A percentile compares a stretch with the other conserved stretches of the same genome.
Evolutionary conservation across 2,113 vertebrate genomes (phyloP).

Genomic region (Podarcis muralis): DNA sequence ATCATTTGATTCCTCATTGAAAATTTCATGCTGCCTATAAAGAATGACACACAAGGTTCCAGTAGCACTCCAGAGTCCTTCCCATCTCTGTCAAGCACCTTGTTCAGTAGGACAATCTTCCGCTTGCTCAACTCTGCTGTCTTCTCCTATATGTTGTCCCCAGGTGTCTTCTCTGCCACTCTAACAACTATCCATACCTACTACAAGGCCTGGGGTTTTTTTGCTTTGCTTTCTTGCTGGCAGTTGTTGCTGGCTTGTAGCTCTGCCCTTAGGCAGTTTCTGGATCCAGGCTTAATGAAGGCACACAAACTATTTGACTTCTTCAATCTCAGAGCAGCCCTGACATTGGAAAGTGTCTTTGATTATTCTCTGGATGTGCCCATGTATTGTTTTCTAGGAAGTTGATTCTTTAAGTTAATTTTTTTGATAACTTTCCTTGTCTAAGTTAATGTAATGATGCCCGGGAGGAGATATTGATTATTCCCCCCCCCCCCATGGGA

Average conservation of each 20-base stretch:
- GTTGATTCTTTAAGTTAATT: slow-evolving; percentile 7
- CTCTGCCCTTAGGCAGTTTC: slow-evolving; percentile 48
- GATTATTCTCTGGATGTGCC: background rate
- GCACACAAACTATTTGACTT: slow-evolving; percentile 1
- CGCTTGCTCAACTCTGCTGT: background rate
- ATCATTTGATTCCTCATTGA: background rate
- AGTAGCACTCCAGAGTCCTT: background rate
- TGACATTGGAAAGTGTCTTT: slow-evolving; percentile 14
- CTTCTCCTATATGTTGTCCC: background rate
- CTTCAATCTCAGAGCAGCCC: background rate
- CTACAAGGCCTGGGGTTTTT: background rate
- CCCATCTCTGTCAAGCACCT: slow-evolving; percentile 7
- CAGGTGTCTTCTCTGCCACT: background rate
- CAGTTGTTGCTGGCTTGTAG: slow-evolving; percentile 14
- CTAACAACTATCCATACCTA: slow-evolving; percentile 13
- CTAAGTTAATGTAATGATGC: background rate
- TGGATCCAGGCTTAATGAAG: slow-evolving; percentile 28
- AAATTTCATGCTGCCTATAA: background rate
- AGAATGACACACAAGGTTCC: background rate
- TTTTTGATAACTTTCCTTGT: background rate
- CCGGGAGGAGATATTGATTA: background rate
- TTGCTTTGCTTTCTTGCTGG: background rate
- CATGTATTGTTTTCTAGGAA: background rate
- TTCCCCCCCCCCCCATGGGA: background rate
- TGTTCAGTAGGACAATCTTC: background rate